Conservation (phyloP, 2,797 vertebrate genomes). For the Danio aesculapii region DNA sequence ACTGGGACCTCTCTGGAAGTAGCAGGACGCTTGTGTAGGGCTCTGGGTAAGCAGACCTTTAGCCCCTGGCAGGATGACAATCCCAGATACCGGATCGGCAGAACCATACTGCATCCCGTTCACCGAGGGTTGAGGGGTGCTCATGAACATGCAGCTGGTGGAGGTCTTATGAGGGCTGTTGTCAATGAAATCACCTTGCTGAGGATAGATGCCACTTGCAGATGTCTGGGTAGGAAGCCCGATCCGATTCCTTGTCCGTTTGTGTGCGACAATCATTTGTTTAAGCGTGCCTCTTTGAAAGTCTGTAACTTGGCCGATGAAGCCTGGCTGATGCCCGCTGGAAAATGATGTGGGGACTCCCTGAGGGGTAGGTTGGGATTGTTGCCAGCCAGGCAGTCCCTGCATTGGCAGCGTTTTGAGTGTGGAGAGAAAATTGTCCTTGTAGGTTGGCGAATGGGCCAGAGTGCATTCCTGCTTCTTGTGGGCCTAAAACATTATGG, state of each 20-base stretch:
- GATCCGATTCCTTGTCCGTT: slow-evolving; percentile 28
- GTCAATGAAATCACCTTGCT: slow-evolving; percentile 43
- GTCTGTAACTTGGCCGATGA: slow-evolving; percentile 57
- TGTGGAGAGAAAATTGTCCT: slow-evolving; percentile 63
- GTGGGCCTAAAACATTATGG: slow-evolving; percentile 62
- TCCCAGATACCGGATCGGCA: background rate
- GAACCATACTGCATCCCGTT: slow-evolving; percentile 56
- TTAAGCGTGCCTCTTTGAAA: slow-evolving; percentile 58
- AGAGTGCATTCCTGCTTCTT: slow-evolving; percentile 42
- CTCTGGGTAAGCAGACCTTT: slow-evolving; percentile 45
- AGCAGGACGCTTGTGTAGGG: slow-evolving; percentile 65
- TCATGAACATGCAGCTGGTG: slow-evolving; percentile 71
- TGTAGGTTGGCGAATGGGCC: slow-evolving; percentile 48
- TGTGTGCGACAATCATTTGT: slow-evolving; percentile 40
- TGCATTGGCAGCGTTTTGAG: slow-evolving; percentile 54
- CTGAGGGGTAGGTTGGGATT: slow-evolving; percentile 52
- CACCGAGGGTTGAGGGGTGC: slow-evolving; percentile 20
- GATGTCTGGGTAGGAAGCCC: slow-evolving; percentile 20
- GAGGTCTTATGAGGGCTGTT: background rate
- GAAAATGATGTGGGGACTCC: slow-evolving; percentile 37
- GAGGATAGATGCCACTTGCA: slow-evolving; percentile 39
- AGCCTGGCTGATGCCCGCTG: slow-evolving; percentile 48
- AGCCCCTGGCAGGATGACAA: slow-evolving; percentile 56
- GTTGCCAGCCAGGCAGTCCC: slow-evolving; percentile 61
- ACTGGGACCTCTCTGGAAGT: slow-evolving; percentile 63